Evolutionary conservation across 1,140 invertebrate species (phyloP).

Genomic region (Monomorium pharaonis): DNA sequence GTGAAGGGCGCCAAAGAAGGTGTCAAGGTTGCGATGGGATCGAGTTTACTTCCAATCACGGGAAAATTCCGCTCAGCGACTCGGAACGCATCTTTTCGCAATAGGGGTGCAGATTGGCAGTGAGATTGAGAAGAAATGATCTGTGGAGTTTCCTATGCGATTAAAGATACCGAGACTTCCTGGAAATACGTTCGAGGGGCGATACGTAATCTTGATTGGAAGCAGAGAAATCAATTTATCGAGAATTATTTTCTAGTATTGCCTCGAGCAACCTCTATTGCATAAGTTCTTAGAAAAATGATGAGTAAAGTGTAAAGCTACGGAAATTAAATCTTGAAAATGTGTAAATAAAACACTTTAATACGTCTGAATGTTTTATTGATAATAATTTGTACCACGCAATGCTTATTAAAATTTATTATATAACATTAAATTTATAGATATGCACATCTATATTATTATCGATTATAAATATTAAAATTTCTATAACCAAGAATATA

Average conservation of each 20-base stretch:
- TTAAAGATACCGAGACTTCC: constrained; percentile 3
- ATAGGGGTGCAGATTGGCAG: constrained; percentile 26
- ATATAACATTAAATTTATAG: neutral
- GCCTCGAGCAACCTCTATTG: neutral
- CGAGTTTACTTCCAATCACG: constrained; percentile 53
- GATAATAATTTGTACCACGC: neutral
- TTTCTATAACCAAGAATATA: neutral
- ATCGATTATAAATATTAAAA: constrained; percentile 15
- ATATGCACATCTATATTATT: neutral
- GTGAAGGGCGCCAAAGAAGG: neutral
- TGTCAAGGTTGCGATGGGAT: constrained; percentile 59
- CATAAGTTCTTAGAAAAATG: neutral
- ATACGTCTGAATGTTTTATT: neutral
- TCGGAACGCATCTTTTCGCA: constrained; percentile 26
- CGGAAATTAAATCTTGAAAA: neutral
- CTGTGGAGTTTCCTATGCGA: neutral
- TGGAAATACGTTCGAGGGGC: neutral
- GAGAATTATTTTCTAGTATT: neutral
- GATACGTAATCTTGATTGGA: neutral
- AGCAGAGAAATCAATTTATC: neutral
- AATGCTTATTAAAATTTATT: neutral
- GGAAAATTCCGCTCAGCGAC: constrained; percentile 34
- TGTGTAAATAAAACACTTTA: neutral
- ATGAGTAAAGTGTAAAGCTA: neutral
- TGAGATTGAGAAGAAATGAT: constrained; percentile 37